Evolutionary conservation across 2,888 invertebrate genomes (phyloP).

Genomic region (Exocentrus adspersus): DNA sequence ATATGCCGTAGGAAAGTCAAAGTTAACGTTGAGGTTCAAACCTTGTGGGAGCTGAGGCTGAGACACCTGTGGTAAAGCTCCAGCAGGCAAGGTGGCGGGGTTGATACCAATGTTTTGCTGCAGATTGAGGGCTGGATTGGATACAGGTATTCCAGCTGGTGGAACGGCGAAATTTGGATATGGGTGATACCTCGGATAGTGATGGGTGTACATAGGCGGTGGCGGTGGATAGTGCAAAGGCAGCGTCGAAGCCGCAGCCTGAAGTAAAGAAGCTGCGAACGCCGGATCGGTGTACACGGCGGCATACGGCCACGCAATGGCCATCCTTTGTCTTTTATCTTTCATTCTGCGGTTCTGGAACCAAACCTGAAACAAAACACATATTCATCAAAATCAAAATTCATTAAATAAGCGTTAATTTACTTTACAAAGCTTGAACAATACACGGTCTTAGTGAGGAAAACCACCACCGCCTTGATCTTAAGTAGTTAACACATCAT

Average conservation of each 20-base stretch:
- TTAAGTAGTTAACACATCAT: constrained; percentile 61
- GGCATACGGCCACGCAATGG: constrained; percentile 95
- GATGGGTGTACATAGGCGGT: constrained; percentile 68
- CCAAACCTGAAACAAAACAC: constrained; percentile 81
- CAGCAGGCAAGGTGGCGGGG: constrained; percentile 57
- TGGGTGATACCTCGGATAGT: constrained; percentile 63
- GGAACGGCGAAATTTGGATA: constrained; percentile 64
- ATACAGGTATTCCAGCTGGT: constrained; percentile 64
- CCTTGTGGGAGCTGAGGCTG: constrained; percentile 52
- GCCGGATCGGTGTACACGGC: constrained; percentile 95
- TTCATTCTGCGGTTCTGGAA: constrained; percentile 98
- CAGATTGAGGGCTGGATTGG: constrained; percentile 53
- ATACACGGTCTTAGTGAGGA: constrained; percentile 24
- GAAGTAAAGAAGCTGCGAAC: constrained; percentile 90
- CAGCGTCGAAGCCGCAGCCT: constrained; percentile 82
- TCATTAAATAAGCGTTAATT: constrained; percentile 32
- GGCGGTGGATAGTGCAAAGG: constrained; percentile 67
- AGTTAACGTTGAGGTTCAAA: constrained; percentile 51
- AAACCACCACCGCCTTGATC: constrained; percentile 52
- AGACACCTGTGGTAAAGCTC: constrained; percentile 60
- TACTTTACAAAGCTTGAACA: constrained; percentile 35
- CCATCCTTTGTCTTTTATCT: constrained; percentile 94
- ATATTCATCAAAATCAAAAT: constrained; percentile 13
- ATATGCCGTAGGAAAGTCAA: constrained; percentile 52
- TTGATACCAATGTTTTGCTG: constrained; percentile 49